phyloP scores from a whole-genome alignment of 1,140 invertebrate species.

The Drosophila kohkoa region DNA sequence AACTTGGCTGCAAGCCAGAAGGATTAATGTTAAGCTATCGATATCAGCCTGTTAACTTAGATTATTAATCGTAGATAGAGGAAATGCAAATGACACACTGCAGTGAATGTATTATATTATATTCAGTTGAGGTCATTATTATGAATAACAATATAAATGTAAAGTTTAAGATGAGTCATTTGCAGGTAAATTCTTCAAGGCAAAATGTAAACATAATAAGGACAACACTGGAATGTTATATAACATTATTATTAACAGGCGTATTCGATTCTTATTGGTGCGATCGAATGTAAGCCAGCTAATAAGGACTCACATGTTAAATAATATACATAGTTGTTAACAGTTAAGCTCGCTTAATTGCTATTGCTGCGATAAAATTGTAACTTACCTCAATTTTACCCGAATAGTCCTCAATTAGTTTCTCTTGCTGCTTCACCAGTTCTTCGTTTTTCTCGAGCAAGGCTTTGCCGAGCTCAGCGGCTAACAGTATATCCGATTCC shows the following conservation, averaged over 20 bases:
- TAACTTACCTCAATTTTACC: constrained; percentile 95
- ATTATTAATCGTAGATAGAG: too few species aligned
- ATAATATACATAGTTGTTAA: neutral
- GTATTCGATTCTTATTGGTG: too few species aligned
- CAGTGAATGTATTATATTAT: neutral
- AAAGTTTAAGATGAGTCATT: neutral
- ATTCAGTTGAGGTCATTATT: neutral
- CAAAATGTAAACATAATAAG: neutral
- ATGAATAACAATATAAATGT: neutral
- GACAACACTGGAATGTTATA: too few species aligned
- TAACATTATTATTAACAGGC: too few species aligned
- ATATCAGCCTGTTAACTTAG: neutral
- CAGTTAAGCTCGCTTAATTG: neutral
- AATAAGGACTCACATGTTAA: too few species aligned
- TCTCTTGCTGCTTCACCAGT: constrained; percentile 93
- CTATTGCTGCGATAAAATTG: neutral
- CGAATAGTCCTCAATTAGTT: constrained; percentile 94
- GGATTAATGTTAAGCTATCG: neutral
- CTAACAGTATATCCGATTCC: constrained; percentile 95
- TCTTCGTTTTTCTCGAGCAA: constrained; percentile 97
- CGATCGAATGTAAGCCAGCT: too few species aligned
- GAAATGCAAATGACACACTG: neutral
- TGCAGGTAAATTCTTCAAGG: neutral
- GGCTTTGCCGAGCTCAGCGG: constrained; percentile 97
- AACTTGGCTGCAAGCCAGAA: constrained; percentile 1